Evolutionary conservation across 2,797 vertebrate genomes (phyloP).

Genomic region (Gouania willdenowi): DNA sequence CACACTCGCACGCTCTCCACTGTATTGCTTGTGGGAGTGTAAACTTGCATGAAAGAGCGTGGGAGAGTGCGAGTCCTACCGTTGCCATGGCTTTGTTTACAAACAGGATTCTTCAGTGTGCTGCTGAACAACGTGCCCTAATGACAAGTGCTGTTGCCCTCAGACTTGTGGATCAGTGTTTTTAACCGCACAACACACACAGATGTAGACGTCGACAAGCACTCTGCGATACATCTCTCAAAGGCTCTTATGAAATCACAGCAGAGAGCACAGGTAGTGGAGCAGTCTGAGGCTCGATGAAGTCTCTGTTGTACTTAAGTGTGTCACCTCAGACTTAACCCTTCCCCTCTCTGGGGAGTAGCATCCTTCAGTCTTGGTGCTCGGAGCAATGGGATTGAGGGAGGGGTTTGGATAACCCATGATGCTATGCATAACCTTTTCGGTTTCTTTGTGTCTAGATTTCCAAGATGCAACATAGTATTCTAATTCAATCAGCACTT

Average conservation of each 20-base stretch:
- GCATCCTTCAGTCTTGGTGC: constrained; percentile 5
- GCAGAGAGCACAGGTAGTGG: constrained; percentile 45
- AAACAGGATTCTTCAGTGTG: constrained; percentile 65
- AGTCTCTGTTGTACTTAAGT: constrained; percentile 41
- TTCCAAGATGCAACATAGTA: too few species aligned
- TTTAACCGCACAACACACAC: constrained; percentile 18
- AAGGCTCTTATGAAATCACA: constrained; percentile 60
- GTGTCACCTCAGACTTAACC: constrained; percentile 46
- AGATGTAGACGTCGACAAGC: constrained; percentile 1
- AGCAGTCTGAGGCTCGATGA: constrained; percentile 42
- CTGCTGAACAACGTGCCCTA: constrained; percentile 63
- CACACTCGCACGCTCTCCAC: too few species aligned
- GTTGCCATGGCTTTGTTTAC: constrained; percentile 76
- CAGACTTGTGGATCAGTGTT: constrained; percentile 53
- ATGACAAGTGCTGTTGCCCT: constrained; percentile 64
- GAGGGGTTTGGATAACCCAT: too few species aligned
- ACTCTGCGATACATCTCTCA: constrained; percentile 26
- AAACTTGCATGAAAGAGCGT: constrained; percentile 32
- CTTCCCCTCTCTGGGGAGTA: constrained; percentile 21
- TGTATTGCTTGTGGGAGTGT: constrained; percentile 18
- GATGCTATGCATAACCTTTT: too few species aligned
- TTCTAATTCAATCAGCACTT: too few species aligned
- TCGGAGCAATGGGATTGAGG: too few species aligned
- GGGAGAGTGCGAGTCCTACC: constrained; percentile 36
- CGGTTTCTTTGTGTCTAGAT: too few species aligned